These are phyloP conservation scores for Atta colombica DNA, from an alignment of 1,140 invertebrate genomes.

Conservation along the genomic window DNA sequence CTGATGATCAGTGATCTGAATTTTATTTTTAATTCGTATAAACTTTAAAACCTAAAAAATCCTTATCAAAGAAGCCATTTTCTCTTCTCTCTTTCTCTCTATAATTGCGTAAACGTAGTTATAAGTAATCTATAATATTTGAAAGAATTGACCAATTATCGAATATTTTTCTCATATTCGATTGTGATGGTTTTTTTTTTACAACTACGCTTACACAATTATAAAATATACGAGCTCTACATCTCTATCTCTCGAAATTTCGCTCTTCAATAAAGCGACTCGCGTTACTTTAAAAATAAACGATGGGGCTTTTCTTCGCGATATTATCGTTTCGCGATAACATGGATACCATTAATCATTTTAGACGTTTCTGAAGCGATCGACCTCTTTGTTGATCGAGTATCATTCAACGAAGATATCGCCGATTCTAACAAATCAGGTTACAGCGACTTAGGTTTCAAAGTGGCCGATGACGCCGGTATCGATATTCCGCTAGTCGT, in stretches of 20 bases:
- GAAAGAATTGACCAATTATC: too few species aligned
- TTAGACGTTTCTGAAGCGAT: constrained; percentile 12
- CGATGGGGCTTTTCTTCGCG: neutral
- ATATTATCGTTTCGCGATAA: constrained; percentile 7
- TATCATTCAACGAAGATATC: neutral
- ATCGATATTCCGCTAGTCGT: neutral
- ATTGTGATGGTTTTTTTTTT: too few species aligned
- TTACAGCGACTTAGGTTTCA: constrained; percentile 4
- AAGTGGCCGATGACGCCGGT: neutral
- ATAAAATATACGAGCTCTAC: too few species aligned
- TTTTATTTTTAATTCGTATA: neutral
- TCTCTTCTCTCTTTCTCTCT: too few species aligned
- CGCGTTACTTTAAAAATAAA: neutral
- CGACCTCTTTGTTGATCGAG: constrained; percentile 16
- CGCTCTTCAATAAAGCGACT: neutral
- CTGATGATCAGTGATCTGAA: neutral
- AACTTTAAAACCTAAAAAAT: neutral
- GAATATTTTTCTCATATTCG: too few species aligned
- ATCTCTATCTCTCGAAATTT: neutral
- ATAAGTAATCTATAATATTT: too few species aligned
- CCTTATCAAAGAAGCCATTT: neutral
- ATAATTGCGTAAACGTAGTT: too few species aligned
- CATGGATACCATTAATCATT: constrained; percentile 9
- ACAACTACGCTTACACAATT: too few species aligned
- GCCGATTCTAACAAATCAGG: constrained; percentile 25